Conservation (phyloP, 2,888 invertebrate genomes). For the Eupithecia abbreviata region DNA sequence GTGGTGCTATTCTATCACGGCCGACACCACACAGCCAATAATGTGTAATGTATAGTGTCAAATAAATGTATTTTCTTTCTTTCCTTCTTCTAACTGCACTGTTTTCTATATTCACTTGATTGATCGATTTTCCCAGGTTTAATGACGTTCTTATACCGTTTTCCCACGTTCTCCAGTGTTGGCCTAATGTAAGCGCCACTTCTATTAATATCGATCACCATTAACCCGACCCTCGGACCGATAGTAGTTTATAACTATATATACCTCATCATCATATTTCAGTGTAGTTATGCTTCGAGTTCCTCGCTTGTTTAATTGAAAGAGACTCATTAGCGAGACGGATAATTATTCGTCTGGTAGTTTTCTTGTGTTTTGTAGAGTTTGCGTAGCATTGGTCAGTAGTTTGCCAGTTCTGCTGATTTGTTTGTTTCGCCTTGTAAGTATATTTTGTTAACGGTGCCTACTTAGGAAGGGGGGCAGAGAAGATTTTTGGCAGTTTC, state of each 20-base stretch:
- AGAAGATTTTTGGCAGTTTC: not conserved
- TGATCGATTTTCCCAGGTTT: not conserved
- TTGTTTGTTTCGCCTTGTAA: not conserved
- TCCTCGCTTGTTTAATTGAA: not conserved
- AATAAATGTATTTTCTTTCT: no score
- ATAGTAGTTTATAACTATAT: not conserved
- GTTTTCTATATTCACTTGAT: not conserved
- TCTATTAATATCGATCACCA: not conserved
- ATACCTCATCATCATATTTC: not conserved
- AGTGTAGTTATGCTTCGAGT: not conserved
- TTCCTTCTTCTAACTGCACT: not conserved
- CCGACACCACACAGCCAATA: no score
- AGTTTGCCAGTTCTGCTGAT: slow-evolving; percentile 15
- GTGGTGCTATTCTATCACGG: no score
- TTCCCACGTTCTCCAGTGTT: not conserved
- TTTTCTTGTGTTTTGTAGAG: not conserved
- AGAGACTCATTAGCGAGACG: not conserved
- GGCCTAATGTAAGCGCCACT: not conserved
- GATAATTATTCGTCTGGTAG: not conserved
- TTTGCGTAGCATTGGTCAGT: not conserved
- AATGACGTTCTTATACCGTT: not conserved
- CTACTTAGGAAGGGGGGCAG: not conserved
- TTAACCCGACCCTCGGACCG: not conserved
- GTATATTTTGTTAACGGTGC: not conserved
- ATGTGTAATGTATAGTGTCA: no score